Evolutionary conservation across 2,888 invertebrate species (phyloP), one percentile per base, ranked within the genome.

Genomic region (Synanthedon myopaeformis): DNA sequence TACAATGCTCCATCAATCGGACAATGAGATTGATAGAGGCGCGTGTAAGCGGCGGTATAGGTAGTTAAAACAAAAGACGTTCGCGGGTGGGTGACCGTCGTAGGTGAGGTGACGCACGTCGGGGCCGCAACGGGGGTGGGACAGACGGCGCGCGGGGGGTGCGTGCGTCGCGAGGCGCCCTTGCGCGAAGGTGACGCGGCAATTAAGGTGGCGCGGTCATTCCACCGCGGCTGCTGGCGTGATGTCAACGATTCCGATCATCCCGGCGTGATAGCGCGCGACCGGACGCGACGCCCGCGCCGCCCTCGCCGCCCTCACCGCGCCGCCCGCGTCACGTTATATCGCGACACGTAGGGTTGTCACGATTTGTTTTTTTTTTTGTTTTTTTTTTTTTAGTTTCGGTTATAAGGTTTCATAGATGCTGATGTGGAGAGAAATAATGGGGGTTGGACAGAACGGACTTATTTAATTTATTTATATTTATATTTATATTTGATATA

Each of bases 191-290:
- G 84, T 84, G 84, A 83, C 72, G 80, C 77, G 83, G 76, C 82
- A 84, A 85, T 84, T 84, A 85, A 77, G 82, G 72, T 75, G 74
- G 75, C 82, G 84, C 83, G 83, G 82, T 82, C 82, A 82, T 76
- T 81, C 68, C 80, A 70, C 74, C 59, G 59, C 70, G 68, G 58
- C 51, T 54, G 52, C 51, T 55, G 52, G 56, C 59, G 57, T 52
- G 82, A 67, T 80, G 85, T 82, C 86, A 84, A 85, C 82, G 85
- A 84, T 82, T 79, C 72, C 79, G 81, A 81, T 81, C 82, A 77
- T 74, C 79, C 79, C 72, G 77, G 65, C 63, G 72, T 76, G 82
- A 76, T 76, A 74, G 73, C 72, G 69, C 64, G 23, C 73, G 75
- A 67, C 67, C 72, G 74, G 73, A 73, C 75, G 73, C 71, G 70